Conservation (phyloP, 2,113 vertebrate species). For the Oenanthe oenanthe region DNA sequence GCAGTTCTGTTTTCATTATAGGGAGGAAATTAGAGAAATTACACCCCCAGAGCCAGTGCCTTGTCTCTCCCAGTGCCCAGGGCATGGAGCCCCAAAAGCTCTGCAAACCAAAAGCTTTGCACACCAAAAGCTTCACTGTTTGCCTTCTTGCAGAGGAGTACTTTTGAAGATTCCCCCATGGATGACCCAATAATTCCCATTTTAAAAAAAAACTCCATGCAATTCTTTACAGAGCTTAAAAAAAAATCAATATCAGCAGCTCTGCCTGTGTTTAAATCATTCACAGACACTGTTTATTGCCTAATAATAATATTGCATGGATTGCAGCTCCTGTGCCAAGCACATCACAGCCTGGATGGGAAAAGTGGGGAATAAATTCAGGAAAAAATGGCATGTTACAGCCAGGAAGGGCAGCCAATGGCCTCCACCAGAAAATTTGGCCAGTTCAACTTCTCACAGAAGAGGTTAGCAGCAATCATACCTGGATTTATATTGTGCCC, state of each 20-base stretch:
- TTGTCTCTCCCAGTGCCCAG: neutral
- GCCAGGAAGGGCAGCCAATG: neutral
- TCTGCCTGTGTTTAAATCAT: neutral
- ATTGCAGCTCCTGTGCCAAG: neutral
- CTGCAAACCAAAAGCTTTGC: neutral
- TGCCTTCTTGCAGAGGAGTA: neutral
- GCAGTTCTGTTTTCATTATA: neutral
- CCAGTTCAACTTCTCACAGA: neutral
- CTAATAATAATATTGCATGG: constrained; percentile 1
- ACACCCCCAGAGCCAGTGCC: neutral
- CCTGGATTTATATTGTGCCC: neutral
- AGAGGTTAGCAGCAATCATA: neutral
- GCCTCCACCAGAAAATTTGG: neutral
- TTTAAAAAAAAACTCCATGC: neutral
- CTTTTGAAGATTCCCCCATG: neutral
- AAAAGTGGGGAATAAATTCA: neutral
- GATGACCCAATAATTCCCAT: neutral
- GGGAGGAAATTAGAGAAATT: neutral
- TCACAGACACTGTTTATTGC: neutral
- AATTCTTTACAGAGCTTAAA: neutral
- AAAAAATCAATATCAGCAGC: neutral
- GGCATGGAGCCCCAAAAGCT: neutral
- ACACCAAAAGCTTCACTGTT: neutral
- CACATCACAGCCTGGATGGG: neutral
- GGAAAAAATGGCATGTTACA: neutral